Conservation (phyloP, 2,113 vertebrate species). For the Rhodinocichla rosea region DNA sequence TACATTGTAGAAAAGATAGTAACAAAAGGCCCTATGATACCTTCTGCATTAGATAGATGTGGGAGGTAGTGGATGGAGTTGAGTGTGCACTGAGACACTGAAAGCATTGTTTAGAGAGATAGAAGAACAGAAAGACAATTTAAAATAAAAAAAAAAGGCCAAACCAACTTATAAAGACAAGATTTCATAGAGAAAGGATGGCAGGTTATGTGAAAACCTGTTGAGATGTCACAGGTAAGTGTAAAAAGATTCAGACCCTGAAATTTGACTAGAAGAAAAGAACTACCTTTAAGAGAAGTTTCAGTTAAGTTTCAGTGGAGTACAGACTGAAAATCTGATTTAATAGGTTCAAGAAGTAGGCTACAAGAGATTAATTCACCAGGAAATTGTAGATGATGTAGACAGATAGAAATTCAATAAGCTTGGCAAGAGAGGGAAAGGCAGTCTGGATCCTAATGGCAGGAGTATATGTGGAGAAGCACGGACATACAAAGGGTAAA, state of each 20-base stretch:
- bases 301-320: conserved; percentile 9
- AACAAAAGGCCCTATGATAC: background rate
- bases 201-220: background rate
- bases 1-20: background rate
- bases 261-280: background rate
- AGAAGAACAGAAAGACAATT: background rate
- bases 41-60: background rate
- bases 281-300: background rate
- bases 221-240: background rate
- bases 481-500: background rate
- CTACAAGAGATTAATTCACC: conserved; percentile 31
- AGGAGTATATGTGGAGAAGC: background rate
- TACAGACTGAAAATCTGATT: background rate
- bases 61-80: background rate
- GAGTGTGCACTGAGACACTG: background rate
- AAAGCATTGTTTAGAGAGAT: background rate
- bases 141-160: background rate
- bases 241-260: background rate
- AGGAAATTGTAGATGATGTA: conserved; percentile 37
- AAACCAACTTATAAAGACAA: background rate
- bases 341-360: conserved; percentile 18
- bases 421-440: background rate
- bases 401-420: conserved; percentile 56
- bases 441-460: background rate
- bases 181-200: background rate